Evolutionary conservation across 2,888 invertebrate species (phyloP), one percentile per base, ranked within the genome.

Genomic region (Acleris sparsana): DNA sequence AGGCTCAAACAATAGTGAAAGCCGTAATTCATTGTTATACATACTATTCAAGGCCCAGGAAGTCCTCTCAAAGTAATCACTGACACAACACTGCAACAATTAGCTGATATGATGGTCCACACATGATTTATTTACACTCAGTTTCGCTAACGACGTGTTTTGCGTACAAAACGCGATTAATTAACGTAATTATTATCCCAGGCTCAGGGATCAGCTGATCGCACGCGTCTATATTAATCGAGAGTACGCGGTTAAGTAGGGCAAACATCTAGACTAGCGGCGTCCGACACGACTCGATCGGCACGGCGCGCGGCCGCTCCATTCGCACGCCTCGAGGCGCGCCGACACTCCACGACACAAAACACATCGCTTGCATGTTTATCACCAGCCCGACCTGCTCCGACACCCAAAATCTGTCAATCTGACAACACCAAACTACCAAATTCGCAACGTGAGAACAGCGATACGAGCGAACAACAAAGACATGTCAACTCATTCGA

Each of bases 171-270:
- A 66, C 70, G 73, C 71, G 77, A 76, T 75, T 74, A 77, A 77
- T 79, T 75, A 73, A 70, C 74, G 73, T 76, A 73, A 75, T 80
- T 80, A 79, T 76, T 74, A 75, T 77, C 78, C 80, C 78, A 79
- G 77, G 78, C 77, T 80, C 85, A 77, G 86, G 85, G 82, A 92
- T 88, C 92, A 92, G 92, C 92, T 92, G 92, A 89, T 92, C 84
- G 82, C 80, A 80, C 82, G 85, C 85, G 84, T 85, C 91, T 91
- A 92, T 88, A 90, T 91, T 89, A 88, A 92, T 89, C 78, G 82
- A 80, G 86, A 87, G 84, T 87, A 85, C 83, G 81, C 80, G 79
- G 78, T 83, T 83, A 92, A 92, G 90, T 92, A 92, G 92, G 92
- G 79, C 92, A 92, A 87, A 88, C 85, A 89, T 85, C 85, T 85